phyloP scores from a whole-genome alignment of 2,113 vertebrate genomes.

The Sander lucioperca region DNA sequence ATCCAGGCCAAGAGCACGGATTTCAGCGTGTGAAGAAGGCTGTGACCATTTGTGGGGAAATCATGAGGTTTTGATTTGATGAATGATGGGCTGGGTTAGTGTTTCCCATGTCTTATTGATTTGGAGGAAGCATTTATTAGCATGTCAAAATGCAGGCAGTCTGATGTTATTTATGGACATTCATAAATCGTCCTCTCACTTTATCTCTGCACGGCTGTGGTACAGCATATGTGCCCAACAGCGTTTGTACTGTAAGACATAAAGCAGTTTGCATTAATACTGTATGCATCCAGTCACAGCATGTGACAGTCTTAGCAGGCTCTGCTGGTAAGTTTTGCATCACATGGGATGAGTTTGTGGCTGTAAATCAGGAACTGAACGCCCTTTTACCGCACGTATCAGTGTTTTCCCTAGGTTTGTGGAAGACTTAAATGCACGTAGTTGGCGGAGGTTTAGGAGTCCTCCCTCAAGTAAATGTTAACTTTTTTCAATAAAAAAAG shows the following conservation, averaged over 20 bases:
- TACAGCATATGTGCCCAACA: constrained; percentile 24
- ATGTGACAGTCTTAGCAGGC: not conserved
- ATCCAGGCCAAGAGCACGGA: not conserved
- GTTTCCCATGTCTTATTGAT: constrained; percentile 58
- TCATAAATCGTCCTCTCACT: constrained; percentile 27
- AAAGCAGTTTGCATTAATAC: not conserved
- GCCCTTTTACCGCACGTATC: not conserved
- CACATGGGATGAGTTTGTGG: not conserved
- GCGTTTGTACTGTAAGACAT: not conserved
- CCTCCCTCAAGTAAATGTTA: too few species aligned
- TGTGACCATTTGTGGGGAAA: constrained; percentile 22
- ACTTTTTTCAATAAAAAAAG: too few species aligned
- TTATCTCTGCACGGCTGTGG: constrained; percentile 13
- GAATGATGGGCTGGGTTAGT: constrained; percentile 35
- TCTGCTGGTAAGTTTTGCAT: not conserved
- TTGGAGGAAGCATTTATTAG: constrained; percentile 35
- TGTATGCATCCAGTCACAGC: not conserved
- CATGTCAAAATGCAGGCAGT: constrained; percentile 27
- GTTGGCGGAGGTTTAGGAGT: too few species aligned
- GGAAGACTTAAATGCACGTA: too few species aligned
- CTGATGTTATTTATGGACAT: constrained; percentile 44
- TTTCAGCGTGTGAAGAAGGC: not conserved
- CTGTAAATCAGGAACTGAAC: not conserved
- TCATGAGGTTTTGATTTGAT: constrained; percentile 34
- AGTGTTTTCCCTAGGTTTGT: too few species aligned